phyloP scores from a whole-genome alignment of 2,888 invertebrate species.

The Epinotia demarniana region DNA sequence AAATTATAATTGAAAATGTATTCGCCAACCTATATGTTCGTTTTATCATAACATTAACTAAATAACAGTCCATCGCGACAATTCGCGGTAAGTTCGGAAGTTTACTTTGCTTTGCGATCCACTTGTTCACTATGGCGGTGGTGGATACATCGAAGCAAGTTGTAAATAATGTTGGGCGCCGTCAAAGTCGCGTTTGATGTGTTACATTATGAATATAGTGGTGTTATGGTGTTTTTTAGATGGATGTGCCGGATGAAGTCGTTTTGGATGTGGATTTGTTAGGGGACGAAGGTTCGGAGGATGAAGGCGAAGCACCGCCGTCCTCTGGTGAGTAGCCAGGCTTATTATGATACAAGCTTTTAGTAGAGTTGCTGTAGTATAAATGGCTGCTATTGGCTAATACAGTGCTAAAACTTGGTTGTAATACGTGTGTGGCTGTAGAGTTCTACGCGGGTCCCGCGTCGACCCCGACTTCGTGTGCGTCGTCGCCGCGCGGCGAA shows the following conservation, averaged over 20 bases:
- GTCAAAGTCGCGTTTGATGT: constrained; percentile 46
- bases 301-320: constrained; percentile 88
- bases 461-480: constrained; percentile 87
- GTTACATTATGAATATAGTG: constrained; percentile 45
- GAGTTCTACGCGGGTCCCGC: constrained; percentile 86
- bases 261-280: constrained; percentile 89
- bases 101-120: constrained; percentile 66
- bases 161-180: constrained; percentile 64
- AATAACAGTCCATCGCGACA: constrained; percentile 74
- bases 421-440: constrained; percentile 50
- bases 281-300: constrained; percentile 90
- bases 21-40: constrained; percentile 62
- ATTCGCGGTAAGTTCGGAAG: constrained; percentile 78
- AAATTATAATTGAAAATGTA: constrained; percentile 69
- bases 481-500: constrained; percentile 86
- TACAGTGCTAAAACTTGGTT: background rate
- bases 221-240: constrained; percentile 63
- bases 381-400: background rate
- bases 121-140: constrained; percentile 84
- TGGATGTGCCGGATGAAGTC: constrained; percentile 81
- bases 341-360: constrained; percentile 26
- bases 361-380: background rate
- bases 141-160: constrained; percentile 56
- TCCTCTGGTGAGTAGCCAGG: constrained; percentile 81
- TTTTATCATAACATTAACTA: constrained; percentile 66